Evolutionary conservation across 2,888 invertebrate genomes (phyloP), one percentile per base, ranked within the genome.

Genomic region (Trachelus troglodyta): DNA sequence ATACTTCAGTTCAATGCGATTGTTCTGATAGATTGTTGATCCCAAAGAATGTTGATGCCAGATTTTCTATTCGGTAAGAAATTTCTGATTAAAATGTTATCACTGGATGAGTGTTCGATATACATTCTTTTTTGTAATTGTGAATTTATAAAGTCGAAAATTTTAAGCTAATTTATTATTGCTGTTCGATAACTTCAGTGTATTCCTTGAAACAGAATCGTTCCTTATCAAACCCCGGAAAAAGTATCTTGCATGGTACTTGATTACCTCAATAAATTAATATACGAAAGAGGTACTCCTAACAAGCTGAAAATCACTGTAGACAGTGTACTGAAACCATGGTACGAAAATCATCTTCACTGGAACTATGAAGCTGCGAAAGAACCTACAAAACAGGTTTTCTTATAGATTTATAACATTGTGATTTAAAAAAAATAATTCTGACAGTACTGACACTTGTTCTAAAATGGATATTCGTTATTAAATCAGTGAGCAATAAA

Each of bases 361-460:
- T 87, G 89, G 75, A 90, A 89, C 82, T 92, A 92, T 79, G 86
- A 89, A 83, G 92, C 92, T 37, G 92, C 92, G 4, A 89, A 88
- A 81, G 89, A 87, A 79, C 92, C 93, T 4, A 89, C 90, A 23
- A 91, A 91, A 79, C 92, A 92, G 87, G 92, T 92, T 80, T 56
- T 56, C 9, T 56, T 82, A 75, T 76, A 77, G 68, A 74, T 9
- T 56, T 56, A 56, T 56, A 56, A 23, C 6, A 15, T 23, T 56
- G 2, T 23, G 9, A 56, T 56, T 56, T 23, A 9, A 23, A 56
- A 15, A 56, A 6, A 23, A 56, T 2, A 23, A 56, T 56, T 56
- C 23, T 23, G 23, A 23, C 23, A 56, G 23, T 23, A 56, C 9
- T 23, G 15, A 23, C 23, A 40, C 40, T 40, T 56, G 9, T 23